These are phyloP conservation scores for Trinectes maculatus DNA, from an alignment of 2,113 vertebrate species.

Conservation along the genomic window DNA sequence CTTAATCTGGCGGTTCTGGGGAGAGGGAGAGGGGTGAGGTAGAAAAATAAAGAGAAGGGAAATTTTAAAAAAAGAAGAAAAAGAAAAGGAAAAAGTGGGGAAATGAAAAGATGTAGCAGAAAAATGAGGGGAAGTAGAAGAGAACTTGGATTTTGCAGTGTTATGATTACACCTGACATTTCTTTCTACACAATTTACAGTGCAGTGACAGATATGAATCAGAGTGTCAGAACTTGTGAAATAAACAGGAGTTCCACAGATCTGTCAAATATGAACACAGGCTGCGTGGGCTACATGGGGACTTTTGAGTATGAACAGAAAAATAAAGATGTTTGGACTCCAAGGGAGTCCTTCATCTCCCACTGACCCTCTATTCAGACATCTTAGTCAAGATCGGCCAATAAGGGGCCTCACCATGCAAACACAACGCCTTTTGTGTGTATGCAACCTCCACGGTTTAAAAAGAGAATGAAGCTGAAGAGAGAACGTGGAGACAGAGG, in stretches of 20 bases:
- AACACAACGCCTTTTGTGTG: slow-evolving; percentile 83
- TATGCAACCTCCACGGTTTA: slow-evolving; percentile 63
- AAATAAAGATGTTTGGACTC: slow-evolving; percentile 74
- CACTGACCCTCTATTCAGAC: slow-evolving; percentile 78
- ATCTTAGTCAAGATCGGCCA: slow-evolving; percentile 81
- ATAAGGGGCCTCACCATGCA: slow-evolving; percentile 79
- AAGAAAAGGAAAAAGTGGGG: slow-evolving; percentile 13
- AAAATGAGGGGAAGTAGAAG: neutral
- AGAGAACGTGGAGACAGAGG: slow-evolving; percentile 62
- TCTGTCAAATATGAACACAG: slow-evolving; percentile 11
- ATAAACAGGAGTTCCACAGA: slow-evolving; percentile 14
- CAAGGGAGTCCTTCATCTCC: slow-evolving; percentile 70
- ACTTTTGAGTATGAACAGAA: slow-evolving; percentile 25
- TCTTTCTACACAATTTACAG: neutral
- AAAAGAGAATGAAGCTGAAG: slow-evolving; percentile 62
- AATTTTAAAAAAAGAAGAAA: slow-evolving; percentile 18
- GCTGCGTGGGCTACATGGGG: slow-evolving; percentile 8
- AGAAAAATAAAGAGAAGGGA: slow-evolving; percentile 27
- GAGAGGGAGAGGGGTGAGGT: slow-evolving; percentile 33
- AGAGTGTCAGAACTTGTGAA: neutral
- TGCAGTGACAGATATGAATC: neutral
- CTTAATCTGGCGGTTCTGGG: slow-evolving; percentile 77
- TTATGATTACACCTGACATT: slow-evolving; percentile 29
- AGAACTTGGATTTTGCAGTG: slow-evolving; percentile 15
- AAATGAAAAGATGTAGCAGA: slow-evolving; percentile 29